phyloP scores from a whole-genome alignment of 2,797 vertebrate genomes.

The Carapus acus region DNA sequence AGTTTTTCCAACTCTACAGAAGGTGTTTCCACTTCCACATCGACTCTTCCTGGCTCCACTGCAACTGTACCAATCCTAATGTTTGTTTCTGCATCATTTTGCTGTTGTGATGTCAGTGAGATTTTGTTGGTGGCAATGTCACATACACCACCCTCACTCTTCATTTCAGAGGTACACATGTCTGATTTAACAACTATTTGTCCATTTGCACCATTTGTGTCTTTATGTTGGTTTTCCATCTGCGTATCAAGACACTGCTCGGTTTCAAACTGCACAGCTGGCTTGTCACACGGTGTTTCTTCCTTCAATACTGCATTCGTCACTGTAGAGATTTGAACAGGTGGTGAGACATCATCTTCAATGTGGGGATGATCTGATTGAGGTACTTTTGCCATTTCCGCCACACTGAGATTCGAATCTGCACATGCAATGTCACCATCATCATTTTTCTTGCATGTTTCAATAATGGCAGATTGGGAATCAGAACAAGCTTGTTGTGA shows the following conservation, averaged over 20 bases:
- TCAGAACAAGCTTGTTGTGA: constrained; percentile 14
- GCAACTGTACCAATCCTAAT: constrained; percentile 13
- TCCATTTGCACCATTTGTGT: constrained; percentile 7
- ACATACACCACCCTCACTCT: constrained; percentile 22
- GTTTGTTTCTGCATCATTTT: constrained; percentile 4
- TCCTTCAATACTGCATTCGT: constrained; percentile 25
- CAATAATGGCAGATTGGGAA: constrained; percentile 14
- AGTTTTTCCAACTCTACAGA: neutral
- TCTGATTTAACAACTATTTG: constrained; percentile 21
- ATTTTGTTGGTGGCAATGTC: constrained; percentile 13
- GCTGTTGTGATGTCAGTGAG: constrained; percentile 25
- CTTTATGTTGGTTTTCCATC: constrained; percentile 23
- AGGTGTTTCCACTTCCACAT: neutral
- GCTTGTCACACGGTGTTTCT: constrained; percentile 9
- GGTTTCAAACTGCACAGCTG: constrained; percentile 2
- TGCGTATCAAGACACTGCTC: constrained; percentile 14
- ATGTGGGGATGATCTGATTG: constrained; percentile 1
- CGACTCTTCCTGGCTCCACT: constrained; percentile 2
- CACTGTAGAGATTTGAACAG: constrained; percentile 17
- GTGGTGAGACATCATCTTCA: constrained; percentile 29
- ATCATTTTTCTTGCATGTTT: constrained; percentile 4
- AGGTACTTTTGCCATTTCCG: constrained; percentile 14
- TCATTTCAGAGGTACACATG: neutral
- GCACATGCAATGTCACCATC: constrained; percentile 13
- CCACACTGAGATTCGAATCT: constrained; percentile 19